Percentiles rank a stretch among this genome's conserved stretches.
These are phyloP conservation scores for Heteronetta atricapilla DNA, from an alignment of 2,113 vertebrate species.

Conservation along the genomic window DNA sequence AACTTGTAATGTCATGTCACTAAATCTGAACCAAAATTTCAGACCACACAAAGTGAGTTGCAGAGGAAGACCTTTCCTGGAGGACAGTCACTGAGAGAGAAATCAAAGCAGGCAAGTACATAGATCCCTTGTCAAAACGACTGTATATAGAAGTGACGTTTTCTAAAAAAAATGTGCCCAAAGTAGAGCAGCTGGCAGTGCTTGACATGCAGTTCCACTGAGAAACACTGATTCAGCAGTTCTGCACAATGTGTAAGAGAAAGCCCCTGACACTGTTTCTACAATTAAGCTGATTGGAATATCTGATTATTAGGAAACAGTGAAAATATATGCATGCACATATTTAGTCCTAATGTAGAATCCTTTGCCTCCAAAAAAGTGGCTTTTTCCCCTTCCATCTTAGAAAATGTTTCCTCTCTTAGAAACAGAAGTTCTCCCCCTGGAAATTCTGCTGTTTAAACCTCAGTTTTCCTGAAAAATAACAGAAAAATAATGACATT, in stretches of 20 bases:
- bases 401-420: neutral
- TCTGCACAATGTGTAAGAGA: neutral
- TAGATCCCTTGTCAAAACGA: fast-evolving
- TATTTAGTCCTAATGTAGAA: neutral
- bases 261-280: fast-evolving
- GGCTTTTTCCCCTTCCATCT: neutral
- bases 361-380: neutral
- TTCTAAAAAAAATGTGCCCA: neutral
- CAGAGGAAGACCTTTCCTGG: neutral
- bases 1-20: neutral
- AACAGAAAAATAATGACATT: neutral
- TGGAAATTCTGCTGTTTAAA: neutral
- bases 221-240: neutral
- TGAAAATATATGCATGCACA: neutral
- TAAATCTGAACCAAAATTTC: neutral
- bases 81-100: neutral
- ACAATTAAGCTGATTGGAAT: neutral
- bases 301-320: neutral
- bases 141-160: neutral
- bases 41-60: fast-evolving
- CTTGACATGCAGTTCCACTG: neutral
- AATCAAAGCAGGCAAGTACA: neutral
- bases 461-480: neutral
- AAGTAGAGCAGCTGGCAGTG: neutral
- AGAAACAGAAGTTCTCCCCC: neutral